Base-by-base conservation (phyloP, 2,888 invertebrate species). In the Volucella zonaria region DNA sequence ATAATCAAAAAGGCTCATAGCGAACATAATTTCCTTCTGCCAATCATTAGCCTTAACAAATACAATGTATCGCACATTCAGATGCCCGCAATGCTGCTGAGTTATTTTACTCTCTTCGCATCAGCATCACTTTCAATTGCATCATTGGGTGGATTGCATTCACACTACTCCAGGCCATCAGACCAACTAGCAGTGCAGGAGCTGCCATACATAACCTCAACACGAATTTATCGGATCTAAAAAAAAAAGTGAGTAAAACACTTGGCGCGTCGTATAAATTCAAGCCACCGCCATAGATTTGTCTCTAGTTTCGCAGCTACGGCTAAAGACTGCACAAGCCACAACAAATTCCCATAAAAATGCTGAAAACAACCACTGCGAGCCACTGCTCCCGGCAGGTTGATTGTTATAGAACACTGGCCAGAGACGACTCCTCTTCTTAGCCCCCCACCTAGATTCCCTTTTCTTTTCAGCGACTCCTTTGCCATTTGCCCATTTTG, bases 401-500 rank as follows among this genome's bases (percentile, higher is more conserved):
- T 85, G 85, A 85, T 85, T 78, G 78, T 82, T 78, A 82, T 81
- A 76, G 80, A 31, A 31, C 81, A 52, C 66, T 49, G 62, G 70
- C 45, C n/a, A 61, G 59, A 59, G 49, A 58, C 31, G 45, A 58
- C 70, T 76, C 59, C 74, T 74, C 52, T 31, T 45, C 14, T 18
- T 31, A 31, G 15, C 23, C 52, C 15, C 73, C 18, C 14, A 42
- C 47, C 15, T 45, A 42, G 42, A 56, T 52, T 45, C 59, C 42
- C 56, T 66, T 61, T 56, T 54, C 81, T 31, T 23, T 61, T 38
- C 73, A 51, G 38, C 70, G 66, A 79, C 6, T 49, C 73, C 82
- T 82, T 82, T 80, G 85, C 85, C 73, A 73, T 81, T 82, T 87
- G 86, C 82, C 87, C 87, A 86, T 87, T 87, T 83, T 80, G 62